Evolutionary conservation across 2,888 invertebrate species (phyloP), one percentile per base, ranked within the genome.

Genomic region (Nymphalis polychloros): DNA sequence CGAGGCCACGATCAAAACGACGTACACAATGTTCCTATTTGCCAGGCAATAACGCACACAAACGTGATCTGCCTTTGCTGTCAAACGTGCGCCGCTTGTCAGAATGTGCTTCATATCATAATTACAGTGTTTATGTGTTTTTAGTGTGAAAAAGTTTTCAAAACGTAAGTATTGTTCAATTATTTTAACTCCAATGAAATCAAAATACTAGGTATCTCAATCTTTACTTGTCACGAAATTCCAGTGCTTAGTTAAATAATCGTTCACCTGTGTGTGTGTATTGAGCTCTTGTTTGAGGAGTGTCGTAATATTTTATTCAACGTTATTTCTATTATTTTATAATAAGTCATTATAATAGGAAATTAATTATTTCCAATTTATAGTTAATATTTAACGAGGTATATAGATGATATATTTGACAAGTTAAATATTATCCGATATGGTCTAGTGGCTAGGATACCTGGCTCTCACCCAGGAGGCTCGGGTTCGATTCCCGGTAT

Each of bases 401-500:
- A 57, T 13, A 35, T 35, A 10, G 20, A 19, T 41, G 5, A 57
- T 19, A 57, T 59, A 62, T 68, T 68, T 0, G 20, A 0, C 10
- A 7, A 0, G 7, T 0, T 13, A 27, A n/a, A 1, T 13, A 31
- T 60, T 2, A 69, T 63, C 72, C 66, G 67, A 70, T 72, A 68
- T 67, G 69, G 72, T 70, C 67, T 66, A 72, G 72, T 71, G 64
- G 68, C 71, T 63, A 73, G 72, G 73, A 70, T 68, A 72, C 73
- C 60, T 66, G 70, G 73, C 70, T 66, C 66, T 71, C 53, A 67
- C 68, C 68, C 63, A 94, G 94, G 94, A 94, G 94, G 94, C 94
- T 94, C 94, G 94, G 94, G 94, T 94, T 94, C 94, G 94, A 94
- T 94, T 94, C 94, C 94, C 94, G 94, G 94, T 94, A 94, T 92